A percentile compares a stretch with the other conserved stretches of the same genome.
Conservation (phyloP, 2,888 invertebrate genomes). For the Lasius platythorax region DNA sequence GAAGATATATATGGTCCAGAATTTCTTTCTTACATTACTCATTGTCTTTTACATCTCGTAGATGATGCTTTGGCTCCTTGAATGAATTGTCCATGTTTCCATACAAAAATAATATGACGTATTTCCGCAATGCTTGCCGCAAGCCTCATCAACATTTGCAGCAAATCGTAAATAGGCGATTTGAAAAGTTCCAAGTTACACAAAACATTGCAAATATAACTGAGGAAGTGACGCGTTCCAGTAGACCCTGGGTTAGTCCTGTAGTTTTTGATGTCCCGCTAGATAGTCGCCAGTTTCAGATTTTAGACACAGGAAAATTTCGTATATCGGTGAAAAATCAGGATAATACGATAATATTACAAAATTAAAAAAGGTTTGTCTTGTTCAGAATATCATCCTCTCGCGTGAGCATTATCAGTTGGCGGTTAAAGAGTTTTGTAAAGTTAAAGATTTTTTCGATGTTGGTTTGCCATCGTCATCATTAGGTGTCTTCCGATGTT, state of each 20-base stretch:
- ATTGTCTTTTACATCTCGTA: conserved; percentile 4
- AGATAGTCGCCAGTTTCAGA: not conserved
- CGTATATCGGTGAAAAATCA: not conserved
- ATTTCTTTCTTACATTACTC: too few species aligned
- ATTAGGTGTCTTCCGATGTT: not conserved
- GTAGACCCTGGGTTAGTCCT: too few species aligned
- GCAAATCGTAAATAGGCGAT: not conserved
- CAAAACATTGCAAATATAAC: not conserved
- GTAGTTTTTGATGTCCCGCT: too few species aligned
- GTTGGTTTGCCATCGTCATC: not conserved
- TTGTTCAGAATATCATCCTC: not conserved
- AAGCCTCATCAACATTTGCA: not conserved
- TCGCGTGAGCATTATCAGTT: not conserved
- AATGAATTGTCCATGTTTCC: not conserved
- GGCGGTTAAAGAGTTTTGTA: not conserved
- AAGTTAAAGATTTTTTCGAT: not conserved
- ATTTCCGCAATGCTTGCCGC: not conserved
- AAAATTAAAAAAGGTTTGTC: too few species aligned
- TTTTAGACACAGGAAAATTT: conserved; percentile 2
- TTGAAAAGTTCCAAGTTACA: not conserved
- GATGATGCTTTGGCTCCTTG: not conserved
- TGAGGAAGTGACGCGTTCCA: not conserved
- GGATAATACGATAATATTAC: conserved; percentile 8
- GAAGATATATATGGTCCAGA: too few species aligned
- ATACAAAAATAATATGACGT: too few species aligned